Conservation (phyloP, 2,113 vertebrate genomes). For the Chionis minor region DNA sequence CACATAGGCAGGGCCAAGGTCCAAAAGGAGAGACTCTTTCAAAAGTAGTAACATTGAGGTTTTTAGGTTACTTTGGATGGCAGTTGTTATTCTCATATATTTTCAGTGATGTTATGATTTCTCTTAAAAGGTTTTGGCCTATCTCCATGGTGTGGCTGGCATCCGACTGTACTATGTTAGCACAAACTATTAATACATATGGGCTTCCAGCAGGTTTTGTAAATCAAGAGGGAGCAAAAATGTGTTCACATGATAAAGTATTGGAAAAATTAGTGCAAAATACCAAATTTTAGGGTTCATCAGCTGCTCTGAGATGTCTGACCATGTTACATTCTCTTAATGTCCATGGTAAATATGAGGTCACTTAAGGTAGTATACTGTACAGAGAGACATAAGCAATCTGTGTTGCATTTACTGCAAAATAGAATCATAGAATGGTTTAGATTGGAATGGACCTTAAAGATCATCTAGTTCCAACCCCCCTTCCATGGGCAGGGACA, state of each 20-base stretch:
- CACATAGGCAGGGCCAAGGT: conserved; percentile 50
- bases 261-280: background rate
- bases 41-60: conserved; percentile 7
- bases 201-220: background rate
- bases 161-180: background rate
- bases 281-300: background rate
- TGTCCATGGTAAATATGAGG: background rate
- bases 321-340: background rate
- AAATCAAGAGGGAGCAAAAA: background rate
- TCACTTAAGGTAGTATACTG: background rate
- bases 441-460: no score
- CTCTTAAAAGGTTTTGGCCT: background rate
- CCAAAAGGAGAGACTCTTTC: conserved; percentile 48
- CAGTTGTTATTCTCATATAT: background rate
- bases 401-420: background rate
- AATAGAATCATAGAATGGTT: background rate
- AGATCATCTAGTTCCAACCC: no score
- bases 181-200: background rate
- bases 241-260: background rate
- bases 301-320: background rate
- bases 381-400: background rate
- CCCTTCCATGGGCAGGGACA: no score
- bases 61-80: conserved; percentile 8
- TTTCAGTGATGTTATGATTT: background rate
- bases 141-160: background rate